A percentile compares a stretch with the other conserved stretches of the same genome.
phyloP scores from a whole-genome alignment of 2,797 vertebrate species.

The Clarias fuscus region DNA sequence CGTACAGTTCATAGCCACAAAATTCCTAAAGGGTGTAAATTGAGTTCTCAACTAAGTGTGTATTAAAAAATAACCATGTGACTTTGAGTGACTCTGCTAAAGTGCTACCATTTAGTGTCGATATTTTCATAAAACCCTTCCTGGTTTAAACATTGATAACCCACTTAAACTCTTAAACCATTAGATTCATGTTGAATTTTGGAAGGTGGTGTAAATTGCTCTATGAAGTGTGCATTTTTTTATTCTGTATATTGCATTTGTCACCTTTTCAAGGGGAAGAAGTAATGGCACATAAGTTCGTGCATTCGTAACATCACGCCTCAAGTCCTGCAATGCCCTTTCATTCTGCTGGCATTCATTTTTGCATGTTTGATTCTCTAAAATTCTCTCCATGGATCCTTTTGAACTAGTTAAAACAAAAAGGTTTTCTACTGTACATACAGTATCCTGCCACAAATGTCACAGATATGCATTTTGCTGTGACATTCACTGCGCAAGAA shows the following conservation, averaged over 20 bases:
- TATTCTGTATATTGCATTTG: background rate
- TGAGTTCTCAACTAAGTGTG: background rate
- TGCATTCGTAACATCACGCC: background rate
- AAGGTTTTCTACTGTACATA: too few species aligned
- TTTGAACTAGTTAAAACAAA: too few species aligned
- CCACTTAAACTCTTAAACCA: background rate
- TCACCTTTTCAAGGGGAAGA: background rate
- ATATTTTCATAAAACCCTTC: background rate
- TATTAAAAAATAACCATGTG: background rate
- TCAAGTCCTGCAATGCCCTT: slow-evolving; percentile 1
- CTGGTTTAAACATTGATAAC: background rate
- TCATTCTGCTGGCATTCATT: background rate
- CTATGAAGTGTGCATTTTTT: background rate
- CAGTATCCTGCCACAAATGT: background rate
- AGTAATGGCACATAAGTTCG: background rate
- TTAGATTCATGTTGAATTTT: background rate
- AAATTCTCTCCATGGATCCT: too few species aligned
- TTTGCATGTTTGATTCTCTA: background rate
- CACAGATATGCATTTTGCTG: too few species aligned
- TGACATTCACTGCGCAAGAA: background rate
- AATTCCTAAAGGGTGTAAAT: background rate
- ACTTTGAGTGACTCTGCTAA: too few species aligned
- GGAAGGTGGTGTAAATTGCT: background rate
- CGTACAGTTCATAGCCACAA: background rate
- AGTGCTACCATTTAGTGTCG: background rate